Evolutionary conservation across 2,888 invertebrate species (phyloP).

Genomic region (Ormyrus rosae): DNA sequence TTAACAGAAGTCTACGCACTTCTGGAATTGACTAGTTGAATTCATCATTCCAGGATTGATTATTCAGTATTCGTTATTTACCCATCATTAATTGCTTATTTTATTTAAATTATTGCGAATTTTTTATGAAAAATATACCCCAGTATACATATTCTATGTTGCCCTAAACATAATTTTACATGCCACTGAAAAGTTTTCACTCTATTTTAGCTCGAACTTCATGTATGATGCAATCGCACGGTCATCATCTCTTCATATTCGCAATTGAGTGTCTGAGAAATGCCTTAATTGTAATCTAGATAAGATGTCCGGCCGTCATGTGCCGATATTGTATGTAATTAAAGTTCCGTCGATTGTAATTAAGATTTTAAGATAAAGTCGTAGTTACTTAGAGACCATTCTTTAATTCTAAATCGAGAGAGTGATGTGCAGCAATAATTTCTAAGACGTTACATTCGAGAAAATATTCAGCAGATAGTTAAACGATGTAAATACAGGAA

Average conservation of each 20-base stretch:
- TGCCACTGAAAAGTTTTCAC: no score
- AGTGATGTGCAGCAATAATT: conserved; percentile 4
- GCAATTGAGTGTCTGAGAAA: not conserved
- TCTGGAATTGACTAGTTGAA: no score
- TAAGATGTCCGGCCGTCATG: not conserved
- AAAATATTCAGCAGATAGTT: conserved; percentile 16
- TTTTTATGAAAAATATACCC: conserved; percentile 40
- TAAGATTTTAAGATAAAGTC: not conserved
- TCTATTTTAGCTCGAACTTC: not conserved
- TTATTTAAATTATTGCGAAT: conserved; percentile 37
- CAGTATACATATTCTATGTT: conserved; percentile 37
- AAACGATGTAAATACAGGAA: conserved; percentile 19
- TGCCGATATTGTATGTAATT: conserved; percentile 17
- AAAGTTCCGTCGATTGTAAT: not conserved
- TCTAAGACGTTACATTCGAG: conserved; percentile 11
- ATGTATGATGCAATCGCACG: not conserved
- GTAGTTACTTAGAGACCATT: not conserved
- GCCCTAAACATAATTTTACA: no score
- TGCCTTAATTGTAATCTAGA: conserved; percentile 13
- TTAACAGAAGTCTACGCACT: no score
- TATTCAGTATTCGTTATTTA: not conserved
- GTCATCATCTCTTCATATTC: not conserved
- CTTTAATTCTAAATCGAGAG: not conserved
- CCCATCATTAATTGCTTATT: not conserved
- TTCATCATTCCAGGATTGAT: no score